phyloP scores from a whole-genome alignment of 1,140 invertebrate genomes.

The Subanguina moxae region DNA sequence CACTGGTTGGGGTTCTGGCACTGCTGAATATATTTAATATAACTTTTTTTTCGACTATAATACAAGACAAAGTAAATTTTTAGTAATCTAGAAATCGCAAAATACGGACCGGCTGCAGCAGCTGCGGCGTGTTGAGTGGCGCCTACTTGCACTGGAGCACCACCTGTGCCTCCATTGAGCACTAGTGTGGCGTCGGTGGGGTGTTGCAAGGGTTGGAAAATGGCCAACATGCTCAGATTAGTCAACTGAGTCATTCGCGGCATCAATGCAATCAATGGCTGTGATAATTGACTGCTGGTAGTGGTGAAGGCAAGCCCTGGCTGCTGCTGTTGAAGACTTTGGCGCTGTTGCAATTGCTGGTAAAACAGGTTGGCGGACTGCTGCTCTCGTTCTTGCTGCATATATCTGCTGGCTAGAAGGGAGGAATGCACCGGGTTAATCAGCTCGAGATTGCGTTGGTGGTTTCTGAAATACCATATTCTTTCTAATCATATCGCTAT shows the following conservation, averaged over 20 bases:
- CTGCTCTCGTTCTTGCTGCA: constrained; percentile 33
- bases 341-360: constrained; percentile 35
- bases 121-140: not conserved
- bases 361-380: constrained; percentile 29
- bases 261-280: constrained; percentile 1
- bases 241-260: not conserved
- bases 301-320: not conserved
- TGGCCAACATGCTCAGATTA: constrained; percentile 9
- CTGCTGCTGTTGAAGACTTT: constrained; percentile 7
- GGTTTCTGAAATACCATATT: not conserved
- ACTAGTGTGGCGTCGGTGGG: constrained; percentile 8
- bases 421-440: constrained; percentile 21
- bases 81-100: too few species aligned
- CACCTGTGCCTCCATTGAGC: constrained; percentile 4
- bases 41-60: too few species aligned
- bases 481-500: not conserved
- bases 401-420: constrained; percentile 20
- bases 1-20: constrained; percentile 26
- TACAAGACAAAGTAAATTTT: too few species aligned
- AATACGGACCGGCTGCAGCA: not conserved
- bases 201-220: constrained; percentile 14
- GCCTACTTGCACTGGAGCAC: not conserved
- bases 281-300: not conserved
- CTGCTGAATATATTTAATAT: not conserved
- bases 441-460: not conserved